Percentiles rank a stretch among this genome's conserved stretches.
Conservation (phyloP, 2,113 vertebrate genomes). For the Rana temporaria region DNA sequence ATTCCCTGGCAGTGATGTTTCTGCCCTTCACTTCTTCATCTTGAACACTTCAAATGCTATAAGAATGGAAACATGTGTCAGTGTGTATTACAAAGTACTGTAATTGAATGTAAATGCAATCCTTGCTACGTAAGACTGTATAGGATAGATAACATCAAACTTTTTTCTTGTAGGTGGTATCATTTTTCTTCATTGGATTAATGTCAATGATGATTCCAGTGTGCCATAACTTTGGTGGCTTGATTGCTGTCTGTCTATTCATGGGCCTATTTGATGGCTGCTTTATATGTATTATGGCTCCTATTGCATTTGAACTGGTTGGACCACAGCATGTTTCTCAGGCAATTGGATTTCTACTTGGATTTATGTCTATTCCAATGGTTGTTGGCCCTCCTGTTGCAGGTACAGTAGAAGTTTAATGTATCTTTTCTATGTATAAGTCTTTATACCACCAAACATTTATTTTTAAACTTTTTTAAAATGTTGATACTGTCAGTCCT, state of each 20-base stretch:
- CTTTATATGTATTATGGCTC: constrained; percentile 98
- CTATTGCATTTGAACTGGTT: constrained; percentile 94
- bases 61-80: not conserved
- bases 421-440: too few species aligned
- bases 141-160: too few species aligned
- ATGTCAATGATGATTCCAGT: constrained; percentile 98
- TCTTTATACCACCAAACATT: too few species aligned
- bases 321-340: constrained; percentile 89
- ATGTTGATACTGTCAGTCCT: not conserved
- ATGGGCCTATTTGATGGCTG: constrained; percentile 98
- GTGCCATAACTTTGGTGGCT: constrained; percentile 82
- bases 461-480: too few species aligned
- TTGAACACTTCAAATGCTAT: too few species aligned
- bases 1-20: too few species aligned
- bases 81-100: not conserved
- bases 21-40: too few species aligned
- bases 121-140: too few species aligned
- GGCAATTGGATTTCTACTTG: constrained; percentile 94
- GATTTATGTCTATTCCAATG: constrained; percentile 96
- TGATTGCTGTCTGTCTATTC: constrained; percentile 91
- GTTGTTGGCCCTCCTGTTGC: constrained; percentile 92
- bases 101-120: too few species aligned
- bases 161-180: constrained; percentile 77
- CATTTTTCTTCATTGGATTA: constrained; percentile 91
- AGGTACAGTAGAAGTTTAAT: constrained; percentile 73